Conservation (phyloP, 2,888 invertebrate species). For the Caenorhabditis drosophilae region DNA sequence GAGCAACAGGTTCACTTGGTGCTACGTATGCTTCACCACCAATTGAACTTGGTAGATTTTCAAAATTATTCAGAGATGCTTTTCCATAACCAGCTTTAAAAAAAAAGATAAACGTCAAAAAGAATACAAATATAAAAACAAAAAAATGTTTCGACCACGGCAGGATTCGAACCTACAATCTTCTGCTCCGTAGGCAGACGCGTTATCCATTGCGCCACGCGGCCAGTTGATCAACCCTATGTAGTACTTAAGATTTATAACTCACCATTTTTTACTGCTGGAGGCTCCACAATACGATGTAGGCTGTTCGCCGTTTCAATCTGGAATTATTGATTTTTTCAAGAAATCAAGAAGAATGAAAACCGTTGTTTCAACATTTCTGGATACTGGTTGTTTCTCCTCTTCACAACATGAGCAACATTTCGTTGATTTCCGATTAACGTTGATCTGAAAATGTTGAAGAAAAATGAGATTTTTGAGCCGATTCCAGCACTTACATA, state of each 20-base stretch:
- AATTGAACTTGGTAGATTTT: not conserved
- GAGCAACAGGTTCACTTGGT: not conserved
- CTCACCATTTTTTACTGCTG: too few species aligned
- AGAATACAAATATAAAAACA: not conserved
- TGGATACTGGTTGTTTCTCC: conserved; percentile 26
- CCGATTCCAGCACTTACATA: conserved; percentile 8
- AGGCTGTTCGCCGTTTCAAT: too few species aligned
- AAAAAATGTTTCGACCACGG: conserved; percentile 45
- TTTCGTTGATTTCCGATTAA: too few species aligned
- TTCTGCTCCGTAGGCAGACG: conserved; percentile 70
- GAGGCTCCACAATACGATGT: too few species aligned
- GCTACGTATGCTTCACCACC: conserved; percentile 3
- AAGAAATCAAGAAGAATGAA: too few species aligned
- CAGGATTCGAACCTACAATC: conserved; percentile 70
- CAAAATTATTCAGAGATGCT: not conserved
- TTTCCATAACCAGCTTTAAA: not conserved
- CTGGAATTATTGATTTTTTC: too few species aligned
- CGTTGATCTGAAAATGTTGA: too few species aligned
- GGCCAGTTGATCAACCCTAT: conserved; percentile 8
- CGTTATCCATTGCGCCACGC: conserved; percentile 61
- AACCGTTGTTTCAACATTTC: conserved; percentile 21
- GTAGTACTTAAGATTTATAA: too few species aligned
- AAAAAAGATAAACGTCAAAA: not conserved
- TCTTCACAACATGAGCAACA: conserved; percentile 29
- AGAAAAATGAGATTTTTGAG: too few species aligned